Conservation (phyloP, 2,113 vertebrate species). For the Trematomus loennbergii region DNA sequence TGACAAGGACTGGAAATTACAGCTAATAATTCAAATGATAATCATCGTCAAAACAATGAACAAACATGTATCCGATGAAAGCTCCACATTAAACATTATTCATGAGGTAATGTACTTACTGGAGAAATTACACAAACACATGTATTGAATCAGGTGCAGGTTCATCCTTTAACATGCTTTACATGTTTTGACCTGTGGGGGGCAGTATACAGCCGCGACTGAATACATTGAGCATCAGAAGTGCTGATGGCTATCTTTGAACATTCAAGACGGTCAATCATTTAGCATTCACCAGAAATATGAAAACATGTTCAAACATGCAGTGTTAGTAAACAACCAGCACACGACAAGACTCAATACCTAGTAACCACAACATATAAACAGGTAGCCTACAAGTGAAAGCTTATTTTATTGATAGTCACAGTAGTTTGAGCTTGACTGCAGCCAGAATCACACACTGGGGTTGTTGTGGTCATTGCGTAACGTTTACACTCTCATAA, state of each 20-base stretch:
- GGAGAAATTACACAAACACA: background rate
- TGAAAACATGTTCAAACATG: too few species aligned
- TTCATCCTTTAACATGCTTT: constrained; percentile 11
- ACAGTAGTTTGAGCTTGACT: background rate
- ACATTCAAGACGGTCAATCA: background rate
- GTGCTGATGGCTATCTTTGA: background rate
- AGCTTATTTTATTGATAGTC: background rate
- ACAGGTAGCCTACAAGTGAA: background rate
- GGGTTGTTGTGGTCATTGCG: too few species aligned
- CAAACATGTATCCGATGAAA: background rate
- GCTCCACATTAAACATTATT: background rate
- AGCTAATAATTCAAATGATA: background rate
- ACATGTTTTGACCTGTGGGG: constrained; percentile 37
- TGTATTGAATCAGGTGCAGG: constrained; percentile 1
- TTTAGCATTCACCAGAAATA: background rate
- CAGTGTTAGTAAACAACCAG: background rate
- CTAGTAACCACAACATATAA: background rate
- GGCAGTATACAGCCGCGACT: constrained; percentile 40
- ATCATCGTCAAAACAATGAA: background rate
- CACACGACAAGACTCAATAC: background rate
- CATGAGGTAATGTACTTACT: background rate
- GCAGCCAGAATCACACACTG: too few species aligned
- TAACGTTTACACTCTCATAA: too few species aligned
- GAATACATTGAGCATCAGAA: background rate
- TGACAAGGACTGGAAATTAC: background rate